Conservation (phyloP, 2,888 invertebrate species). For the Hydrotaea diabolus region DNA sequence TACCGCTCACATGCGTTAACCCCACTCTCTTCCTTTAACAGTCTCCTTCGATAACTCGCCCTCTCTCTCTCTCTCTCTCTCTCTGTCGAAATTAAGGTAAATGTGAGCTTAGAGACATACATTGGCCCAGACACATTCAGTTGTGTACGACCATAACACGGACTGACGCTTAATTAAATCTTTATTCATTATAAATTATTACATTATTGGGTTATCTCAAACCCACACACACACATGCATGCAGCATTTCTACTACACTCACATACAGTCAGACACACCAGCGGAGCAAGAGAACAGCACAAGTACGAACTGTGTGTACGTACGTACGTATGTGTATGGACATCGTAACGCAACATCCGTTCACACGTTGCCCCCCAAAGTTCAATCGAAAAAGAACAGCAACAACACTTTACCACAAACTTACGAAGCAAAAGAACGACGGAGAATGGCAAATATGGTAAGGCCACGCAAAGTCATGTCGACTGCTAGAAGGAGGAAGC, state of each 20-base stretch:
- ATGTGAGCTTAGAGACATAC: not conserved
- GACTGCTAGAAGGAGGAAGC: not conserved
- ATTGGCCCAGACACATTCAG: not conserved
- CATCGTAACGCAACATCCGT: slow-evolving; percentile 26
- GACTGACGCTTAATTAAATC: slow-evolving; percentile 45
- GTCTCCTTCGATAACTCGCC: too few relatives aligned
- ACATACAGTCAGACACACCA: not conserved
- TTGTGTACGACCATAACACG: not conserved
- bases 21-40: not conserved
- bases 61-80: not conserved
- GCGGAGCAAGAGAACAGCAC: too few relatives aligned
- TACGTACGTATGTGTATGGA: not conserved
- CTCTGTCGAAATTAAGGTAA: not conserved
- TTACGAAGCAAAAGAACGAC: not conserved
- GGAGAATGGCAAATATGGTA: not conserved
- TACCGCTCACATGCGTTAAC: not conserved
- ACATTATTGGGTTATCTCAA: slow-evolving; percentile 28
- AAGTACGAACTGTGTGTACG: too few relatives aligned
- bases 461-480: not conserved
- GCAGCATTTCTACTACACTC: not conserved
- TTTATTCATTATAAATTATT: slow-evolving; percentile 42
- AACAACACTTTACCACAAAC: not conserved
- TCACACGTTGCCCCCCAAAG: not conserved
- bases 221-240: not conserved
- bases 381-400: not conserved